These are phyloP conservation scores for Geotrupes spiniger DNA, from an alignment of 2,888 invertebrate genomes.

Conservation along the genomic window DNA sequence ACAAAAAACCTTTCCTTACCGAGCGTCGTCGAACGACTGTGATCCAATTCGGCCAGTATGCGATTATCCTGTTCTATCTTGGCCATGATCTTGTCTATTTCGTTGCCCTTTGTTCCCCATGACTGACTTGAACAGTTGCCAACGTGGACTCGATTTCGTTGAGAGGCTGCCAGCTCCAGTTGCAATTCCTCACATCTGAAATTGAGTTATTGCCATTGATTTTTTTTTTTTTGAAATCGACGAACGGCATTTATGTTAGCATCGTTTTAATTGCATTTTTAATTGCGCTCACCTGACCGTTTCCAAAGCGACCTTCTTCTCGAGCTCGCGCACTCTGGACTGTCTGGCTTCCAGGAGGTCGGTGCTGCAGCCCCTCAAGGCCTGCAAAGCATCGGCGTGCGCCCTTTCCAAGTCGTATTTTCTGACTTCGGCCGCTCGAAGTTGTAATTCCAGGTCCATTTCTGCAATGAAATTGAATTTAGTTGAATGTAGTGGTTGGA, in stretches of 20 bases:
- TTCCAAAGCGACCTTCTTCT: conserved; percentile 74
- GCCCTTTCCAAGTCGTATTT: conserved; percentile 75
- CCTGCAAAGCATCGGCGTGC: conserved; percentile 71
- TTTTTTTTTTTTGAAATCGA: no score
- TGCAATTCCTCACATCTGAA: conserved; percentile 80
- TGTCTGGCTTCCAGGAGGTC: conserved; percentile 71
- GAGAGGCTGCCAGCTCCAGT: conserved; percentile 69
- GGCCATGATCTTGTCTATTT: conserved; percentile 92
- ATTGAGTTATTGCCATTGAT: conserved; percentile 7
- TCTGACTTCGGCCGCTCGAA: conserved; percentile 76
- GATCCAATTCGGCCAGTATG: conserved; percentile 86
- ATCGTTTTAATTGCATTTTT: no score
- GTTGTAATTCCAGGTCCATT: conserved; percentile 66
- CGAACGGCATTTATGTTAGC: no score
- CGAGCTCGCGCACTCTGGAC: conserved; percentile 83
- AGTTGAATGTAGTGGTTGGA: not conserved
- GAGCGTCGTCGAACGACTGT: conserved; percentile 70
- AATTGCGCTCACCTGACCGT: conserved; percentile 48
- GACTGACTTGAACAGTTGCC: conserved; percentile 10
- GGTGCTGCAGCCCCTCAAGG: conserved; percentile 53
- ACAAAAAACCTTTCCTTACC: no score
- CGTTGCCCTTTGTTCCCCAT: conserved; percentile 58
- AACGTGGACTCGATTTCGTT: conserved; percentile 50
- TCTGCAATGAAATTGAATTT: not conserved
- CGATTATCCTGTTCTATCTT: conserved; percentile 90